These are phyloP conservation scores for Melipona bicolor DNA, from an alignment of 2,888 invertebrate genomes.

Conservation along the genomic window DNA sequence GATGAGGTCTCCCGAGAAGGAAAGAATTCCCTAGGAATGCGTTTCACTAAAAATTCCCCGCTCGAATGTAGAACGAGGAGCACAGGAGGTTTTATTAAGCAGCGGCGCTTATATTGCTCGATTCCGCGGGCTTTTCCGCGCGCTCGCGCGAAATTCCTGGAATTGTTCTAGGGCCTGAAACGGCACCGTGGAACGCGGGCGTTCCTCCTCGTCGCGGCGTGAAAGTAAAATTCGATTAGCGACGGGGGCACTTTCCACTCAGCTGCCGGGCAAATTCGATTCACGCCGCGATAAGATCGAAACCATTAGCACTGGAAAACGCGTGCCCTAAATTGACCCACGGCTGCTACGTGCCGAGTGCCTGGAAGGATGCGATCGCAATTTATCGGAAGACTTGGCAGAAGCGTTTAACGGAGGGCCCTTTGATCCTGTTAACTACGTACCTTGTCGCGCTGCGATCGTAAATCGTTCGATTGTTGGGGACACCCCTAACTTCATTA, in stretches of 20 bases:
- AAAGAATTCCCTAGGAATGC: constrained; percentile 15
- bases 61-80: background rate
- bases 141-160: constrained; percentile 28
- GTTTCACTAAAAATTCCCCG: constrained; percentile 4
- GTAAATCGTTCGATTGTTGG: background rate
- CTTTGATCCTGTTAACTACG: background rate
- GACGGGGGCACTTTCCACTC: constrained; percentile 50
- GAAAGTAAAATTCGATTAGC: constrained; percentile 62
- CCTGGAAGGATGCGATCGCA: constrained; percentile 3
- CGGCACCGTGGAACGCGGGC: background rate
- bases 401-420: no score
- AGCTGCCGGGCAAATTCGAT: constrained; percentile 47
- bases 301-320: constrained; percentile 42
- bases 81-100: constrained; percentile 7
- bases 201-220: constrained; percentile 22
- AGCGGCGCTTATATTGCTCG: background rate
- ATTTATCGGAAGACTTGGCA: background rate
- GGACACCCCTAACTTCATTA: no score
- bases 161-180: background rate
- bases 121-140: background rate
- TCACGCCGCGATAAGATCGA: constrained; percentile 57
- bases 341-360: constrained; percentile 6
- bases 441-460: background rate
- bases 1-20: background rate
- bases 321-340: constrained; percentile 37